A percentile compares a stretch with the other conserved stretches of the same genome.
phyloP scores from a whole-genome alignment of 2,113 vertebrate genomes.

The Ictalurus punctatus region DNA sequence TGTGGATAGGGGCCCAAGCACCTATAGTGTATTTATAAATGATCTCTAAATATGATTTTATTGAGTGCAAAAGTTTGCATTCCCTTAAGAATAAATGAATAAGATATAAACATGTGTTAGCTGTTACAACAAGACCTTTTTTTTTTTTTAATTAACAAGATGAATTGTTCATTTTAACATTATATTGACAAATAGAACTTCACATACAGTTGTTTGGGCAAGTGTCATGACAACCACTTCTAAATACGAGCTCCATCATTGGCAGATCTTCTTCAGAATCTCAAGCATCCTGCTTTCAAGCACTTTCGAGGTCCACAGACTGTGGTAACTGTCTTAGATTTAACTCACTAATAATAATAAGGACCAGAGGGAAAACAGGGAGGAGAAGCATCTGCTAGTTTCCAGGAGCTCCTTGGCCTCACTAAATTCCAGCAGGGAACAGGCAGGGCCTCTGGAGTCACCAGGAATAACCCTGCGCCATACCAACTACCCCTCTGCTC shows the following conservation, averaged over 20 bases:
- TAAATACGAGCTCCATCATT: neutral
- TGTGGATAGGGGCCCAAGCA: neutral
- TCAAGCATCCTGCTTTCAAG: neutral
- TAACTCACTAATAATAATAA: neutral
- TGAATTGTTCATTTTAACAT: neutral
- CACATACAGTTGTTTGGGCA: neutral
- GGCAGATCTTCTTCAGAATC: neutral
- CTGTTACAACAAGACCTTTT: neutral
- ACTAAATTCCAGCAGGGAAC: slow-evolving; percentile 32
- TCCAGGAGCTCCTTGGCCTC: neutral
- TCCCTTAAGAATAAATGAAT: neutral
- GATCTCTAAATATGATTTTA: neutral
- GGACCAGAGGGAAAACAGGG: neutral
- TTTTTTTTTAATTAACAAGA: neutral
- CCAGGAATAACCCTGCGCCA: slow-evolving; percentile 35
- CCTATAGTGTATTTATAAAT: neutral
- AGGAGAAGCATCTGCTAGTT: neutral
- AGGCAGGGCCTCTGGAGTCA: neutral
- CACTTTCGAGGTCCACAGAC: neutral
- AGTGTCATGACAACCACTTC: neutral
- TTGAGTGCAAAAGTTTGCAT: neutral
- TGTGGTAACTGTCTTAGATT: too few relatives aligned
- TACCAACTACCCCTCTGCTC: slow-evolving; percentile 47
- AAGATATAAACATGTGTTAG: neutral
- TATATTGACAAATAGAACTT: neutral